Evolutionary conservation across 2,113 vertebrate genomes (phyloP), one percentile per base, ranked within the genome.

Genomic region (Otis tarda): DNA sequence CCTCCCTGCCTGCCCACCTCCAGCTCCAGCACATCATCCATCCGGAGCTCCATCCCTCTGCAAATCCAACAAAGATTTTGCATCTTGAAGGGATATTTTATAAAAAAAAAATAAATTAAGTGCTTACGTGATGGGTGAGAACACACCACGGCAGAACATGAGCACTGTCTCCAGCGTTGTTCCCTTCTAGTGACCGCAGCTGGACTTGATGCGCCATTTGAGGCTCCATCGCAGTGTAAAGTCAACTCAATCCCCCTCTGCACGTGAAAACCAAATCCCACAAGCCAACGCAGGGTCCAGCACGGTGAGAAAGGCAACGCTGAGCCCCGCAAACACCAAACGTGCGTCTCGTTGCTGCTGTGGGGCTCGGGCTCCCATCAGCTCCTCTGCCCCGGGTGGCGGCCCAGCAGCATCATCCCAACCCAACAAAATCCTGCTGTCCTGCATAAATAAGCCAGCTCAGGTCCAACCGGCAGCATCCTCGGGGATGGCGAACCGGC

Each of bases 111-210:
- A 41, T 41, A 41, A 50, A 3, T 14, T 63, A 6, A 0, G 7
- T 19, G 77, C 63, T 87, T 37, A 87, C 5, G 0, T 45, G 69
- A 41, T 27, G 57, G 56, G 41, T 43, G 69, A 57, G 63, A 70
- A 15, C 28, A 45, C 9, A 4, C 12, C 63, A 82, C 4, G 56
- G 0, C 47, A 31, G 21, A 47, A 21, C 2, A 0, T 1, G 0
- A 35, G 59, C 1, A 2, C 61, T 41, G 55, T 23, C 39, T 55
- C 47, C 68, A 49, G 27, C 20, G 43, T 30, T 11, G 0, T 27
- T 53, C 57, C 52, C 59, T 47, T 37, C 64, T 57, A 16, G 43
- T 9, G 12, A 11, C 63, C 33, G 19, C 1, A 1, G 50, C 50
- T 47, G 37, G 33, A 45, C 35, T 28, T 21, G 37, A 39, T 30